Percentiles rank a stretch among this genome's conserved stretches.
These are phyloP conservation scores for Halichoerus grypus DNA, from an alignment of 2,113 vertebrate species.

Conservation along the genomic window DNA sequence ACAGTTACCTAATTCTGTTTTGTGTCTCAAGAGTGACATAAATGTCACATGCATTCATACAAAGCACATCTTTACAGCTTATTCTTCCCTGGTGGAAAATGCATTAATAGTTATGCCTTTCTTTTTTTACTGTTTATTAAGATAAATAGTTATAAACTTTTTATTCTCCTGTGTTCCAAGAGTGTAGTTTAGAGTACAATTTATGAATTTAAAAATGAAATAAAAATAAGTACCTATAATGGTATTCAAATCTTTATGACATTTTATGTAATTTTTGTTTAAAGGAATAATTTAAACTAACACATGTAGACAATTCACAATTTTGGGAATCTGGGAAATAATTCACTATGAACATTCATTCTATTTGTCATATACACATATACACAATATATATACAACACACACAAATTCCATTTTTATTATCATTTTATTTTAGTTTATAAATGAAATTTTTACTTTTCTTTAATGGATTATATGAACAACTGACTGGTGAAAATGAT, in stretches of 20 bases:
- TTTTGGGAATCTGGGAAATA: neutral
- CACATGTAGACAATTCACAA: neutral
- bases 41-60: slow-evolving; percentile 28
- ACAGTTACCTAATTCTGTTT: neutral
- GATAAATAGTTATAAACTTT: neutral
- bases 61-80: slow-evolving; percentile 39
- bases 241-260: slow-evolving; percentile 28
- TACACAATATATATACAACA: neutral
- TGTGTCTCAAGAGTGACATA: neutral
- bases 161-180: neutral
- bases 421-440: neutral
- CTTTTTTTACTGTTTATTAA: neutral
- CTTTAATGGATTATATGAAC: neutral
- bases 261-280: slow-evolving; percentile 50
- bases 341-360: neutral
- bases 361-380: neutral
- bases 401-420: neutral
- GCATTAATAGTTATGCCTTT: neutral
- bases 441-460: neutral
- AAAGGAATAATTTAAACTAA: neutral
- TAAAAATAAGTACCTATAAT: neutral
- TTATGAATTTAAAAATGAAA: slow-evolving; percentile 37
- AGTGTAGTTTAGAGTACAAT: neutral
- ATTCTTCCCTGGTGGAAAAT: neutral
- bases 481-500: neutral